Conservation (phyloP, 2,888 invertebrate genomes). For the Melanchra persicariae region DNA sequence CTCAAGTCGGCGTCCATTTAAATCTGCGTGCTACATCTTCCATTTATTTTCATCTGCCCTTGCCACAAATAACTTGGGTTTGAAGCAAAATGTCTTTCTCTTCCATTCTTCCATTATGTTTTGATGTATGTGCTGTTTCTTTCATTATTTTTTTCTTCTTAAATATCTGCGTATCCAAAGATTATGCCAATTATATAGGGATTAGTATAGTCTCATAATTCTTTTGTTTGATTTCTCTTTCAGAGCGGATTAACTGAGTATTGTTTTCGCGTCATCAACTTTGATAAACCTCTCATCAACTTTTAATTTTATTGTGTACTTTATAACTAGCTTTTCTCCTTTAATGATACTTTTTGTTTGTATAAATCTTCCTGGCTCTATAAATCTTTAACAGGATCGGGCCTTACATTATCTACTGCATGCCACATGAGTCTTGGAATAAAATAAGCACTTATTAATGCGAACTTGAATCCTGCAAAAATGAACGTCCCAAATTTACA, state of each 20-base stretch:
- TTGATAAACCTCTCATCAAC: slow-evolving; percentile 25
- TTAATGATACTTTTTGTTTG: not conserved
- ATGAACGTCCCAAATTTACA: too few species aligned
- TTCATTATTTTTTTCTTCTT: slow-evolving; percentile 11
- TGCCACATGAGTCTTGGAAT: not conserved
- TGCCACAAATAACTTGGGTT: not conserved
- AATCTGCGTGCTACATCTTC: not conserved
- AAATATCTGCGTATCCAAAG: not conserved
- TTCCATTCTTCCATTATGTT: not conserved
- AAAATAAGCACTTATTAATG: not conserved
- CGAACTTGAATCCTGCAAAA: not conserved
- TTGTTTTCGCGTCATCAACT: slow-evolving; percentile 23
- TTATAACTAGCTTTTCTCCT: not conserved
- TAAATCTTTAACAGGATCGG: not conserved
- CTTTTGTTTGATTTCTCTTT: slow-evolving; percentile 37
- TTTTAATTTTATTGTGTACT: not conserved
- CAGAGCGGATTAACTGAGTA: slow-evolving; percentile 15
- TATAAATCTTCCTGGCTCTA: not conserved
- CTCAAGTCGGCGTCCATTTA: not conserved
- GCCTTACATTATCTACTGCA: not conserved
- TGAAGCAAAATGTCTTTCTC: not conserved
- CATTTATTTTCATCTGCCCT: not conserved
- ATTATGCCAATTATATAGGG: slow-evolving; percentile 17
- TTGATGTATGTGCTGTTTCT: not conserved
- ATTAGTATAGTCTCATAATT: slow-evolving; percentile 26